These are phyloP conservation scores for Dendrocopos noguchii DNA, from an alignment of 2,113 vertebrate genomes.

Conservation along the genomic window DNA sequence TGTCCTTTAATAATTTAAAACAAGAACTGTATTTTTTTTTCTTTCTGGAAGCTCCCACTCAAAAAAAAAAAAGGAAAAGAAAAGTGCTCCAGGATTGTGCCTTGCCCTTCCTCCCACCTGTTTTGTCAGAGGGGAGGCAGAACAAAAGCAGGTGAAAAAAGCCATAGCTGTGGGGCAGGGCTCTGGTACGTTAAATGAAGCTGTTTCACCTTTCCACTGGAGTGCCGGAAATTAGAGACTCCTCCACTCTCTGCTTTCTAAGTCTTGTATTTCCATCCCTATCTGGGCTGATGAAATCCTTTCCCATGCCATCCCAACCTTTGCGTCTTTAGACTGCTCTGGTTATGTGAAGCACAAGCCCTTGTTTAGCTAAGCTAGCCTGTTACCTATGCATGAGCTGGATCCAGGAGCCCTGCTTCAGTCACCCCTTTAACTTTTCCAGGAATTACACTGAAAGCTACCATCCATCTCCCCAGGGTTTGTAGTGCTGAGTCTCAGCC, in stretches of 20 bases:
- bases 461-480: neutral
- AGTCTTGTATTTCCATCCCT: neutral
- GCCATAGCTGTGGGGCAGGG: neutral
- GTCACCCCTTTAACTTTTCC: slow-evolving; percentile 34
- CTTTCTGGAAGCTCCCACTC: neutral
- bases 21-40: neutral
- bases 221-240: slow-evolving; percentile 18
- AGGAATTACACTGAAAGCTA: slow-evolving; percentile 11
- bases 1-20: neutral
- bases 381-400: neutral
- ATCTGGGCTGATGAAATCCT: neutral
- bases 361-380: neutral
- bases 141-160: slow-evolving; percentile 22
- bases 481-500: neutral
- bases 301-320: neutral
- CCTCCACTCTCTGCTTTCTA: neutral
- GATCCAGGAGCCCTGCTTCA: slow-evolving; percentile 11
- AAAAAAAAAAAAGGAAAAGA: neutral
- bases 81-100: neutral
- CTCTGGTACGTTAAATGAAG: neutral
- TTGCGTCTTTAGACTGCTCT: neutral
- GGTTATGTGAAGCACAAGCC: slow-evolving; percentile 9
- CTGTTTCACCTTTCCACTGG: slow-evolving; percentile 29
- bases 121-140: neutral
- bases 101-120: fast-evolving